A percentile compares a stretch with the other conserved stretches of the same genome.
These are phyloP conservation scores for Eupeodes luniger DNA, from an alignment of 2,888 invertebrate genomes.

Conservation along the genomic window DNA sequence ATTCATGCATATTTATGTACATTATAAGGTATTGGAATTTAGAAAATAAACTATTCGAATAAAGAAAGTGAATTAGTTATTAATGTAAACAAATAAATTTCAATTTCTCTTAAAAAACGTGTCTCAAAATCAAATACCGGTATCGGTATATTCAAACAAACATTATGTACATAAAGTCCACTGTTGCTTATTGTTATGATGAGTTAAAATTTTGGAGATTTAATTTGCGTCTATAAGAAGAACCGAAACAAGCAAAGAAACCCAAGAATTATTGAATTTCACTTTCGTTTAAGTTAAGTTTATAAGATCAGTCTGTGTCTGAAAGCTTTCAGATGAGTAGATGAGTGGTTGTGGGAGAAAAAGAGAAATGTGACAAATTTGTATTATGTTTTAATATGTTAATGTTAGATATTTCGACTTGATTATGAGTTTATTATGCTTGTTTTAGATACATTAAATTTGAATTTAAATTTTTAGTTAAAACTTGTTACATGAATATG, in stretches of 20 bases:
- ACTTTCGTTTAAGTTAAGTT: conserved; percentile 49
- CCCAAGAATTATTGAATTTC: conserved; percentile 47
- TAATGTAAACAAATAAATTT: conserved; percentile 34
- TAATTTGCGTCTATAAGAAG: conserved; percentile 24
- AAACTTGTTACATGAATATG: background rate
- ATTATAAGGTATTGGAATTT: background rate
- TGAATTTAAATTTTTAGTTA: background rate
- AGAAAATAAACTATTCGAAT: conserved; percentile 37
- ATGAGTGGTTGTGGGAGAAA: conserved; percentile 21
- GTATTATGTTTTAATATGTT: conserved; percentile 11
- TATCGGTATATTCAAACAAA: background rate
- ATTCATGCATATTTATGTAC: background rate
- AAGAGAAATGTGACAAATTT: conserved; percentile 57
- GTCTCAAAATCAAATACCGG: background rate
- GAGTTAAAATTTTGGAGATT: conserved; percentile 14
- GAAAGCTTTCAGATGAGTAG: background rate
- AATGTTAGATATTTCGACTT: conserved; percentile 24
- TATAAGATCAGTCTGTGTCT: conserved; percentile 25
- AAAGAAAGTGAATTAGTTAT: conserved; percentile 58
- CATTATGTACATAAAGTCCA: too few species aligned
- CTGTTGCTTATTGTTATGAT: conserved; percentile 4
- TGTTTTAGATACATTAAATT: background rate
- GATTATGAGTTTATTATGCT: background rate
- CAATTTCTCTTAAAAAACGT: conserved; percentile 23
- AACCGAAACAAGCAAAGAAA: conserved; percentile 1